Conservation (phyloP, 2,113 vertebrate species). For the Otus sunia region DNA sequence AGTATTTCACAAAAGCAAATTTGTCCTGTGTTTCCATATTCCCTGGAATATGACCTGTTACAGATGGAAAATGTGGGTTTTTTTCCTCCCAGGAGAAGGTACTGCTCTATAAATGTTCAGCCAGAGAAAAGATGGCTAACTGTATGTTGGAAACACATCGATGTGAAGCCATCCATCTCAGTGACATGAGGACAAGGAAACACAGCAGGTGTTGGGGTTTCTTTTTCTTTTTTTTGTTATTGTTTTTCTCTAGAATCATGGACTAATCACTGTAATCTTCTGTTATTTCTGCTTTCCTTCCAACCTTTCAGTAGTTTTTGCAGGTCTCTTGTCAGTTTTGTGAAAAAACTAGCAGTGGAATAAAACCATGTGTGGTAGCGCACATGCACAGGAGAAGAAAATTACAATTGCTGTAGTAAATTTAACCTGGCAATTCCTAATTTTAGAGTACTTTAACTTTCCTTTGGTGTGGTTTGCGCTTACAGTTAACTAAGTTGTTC, state of each 20-base stretch:
- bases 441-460: neutral
- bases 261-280: neutral
- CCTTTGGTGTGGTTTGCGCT: neutral
- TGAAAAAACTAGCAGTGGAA: neutral
- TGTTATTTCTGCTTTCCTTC: slow-evolving; percentile 20
- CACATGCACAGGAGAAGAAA: neutral
- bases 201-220: neutral
- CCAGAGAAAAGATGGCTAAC: neutral
- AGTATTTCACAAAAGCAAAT: neutral
- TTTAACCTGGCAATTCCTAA: neutral
- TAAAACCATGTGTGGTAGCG: neutral
- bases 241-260: neutral
- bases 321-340: neutral
- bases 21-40: neutral
- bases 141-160: accelerated
- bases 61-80: neutral
- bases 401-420: neutral
- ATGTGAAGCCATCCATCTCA: neutral
- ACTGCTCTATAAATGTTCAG: neutral
- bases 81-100: neutral
- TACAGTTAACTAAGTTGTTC: neutral
- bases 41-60: neutral
- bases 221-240: neutral
- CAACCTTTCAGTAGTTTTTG: neutral
- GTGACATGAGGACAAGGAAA: neutral